Percentiles rank a stretch among this genome's conserved stretches.
Conservation (phyloP, 2,888 invertebrate genomes). For the Temnothorax ravouxi region DNA sequence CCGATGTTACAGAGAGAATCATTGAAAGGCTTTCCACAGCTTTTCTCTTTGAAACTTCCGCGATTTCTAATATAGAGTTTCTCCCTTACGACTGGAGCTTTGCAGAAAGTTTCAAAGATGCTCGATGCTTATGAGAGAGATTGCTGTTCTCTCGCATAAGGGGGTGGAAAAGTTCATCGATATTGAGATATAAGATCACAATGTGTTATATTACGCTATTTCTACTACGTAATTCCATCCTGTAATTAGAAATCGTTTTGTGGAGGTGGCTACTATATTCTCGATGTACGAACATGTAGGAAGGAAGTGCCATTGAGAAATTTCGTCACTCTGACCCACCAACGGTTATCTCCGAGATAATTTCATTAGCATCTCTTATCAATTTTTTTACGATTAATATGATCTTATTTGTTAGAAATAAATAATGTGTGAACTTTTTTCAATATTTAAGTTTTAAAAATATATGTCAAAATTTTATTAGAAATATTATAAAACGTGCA, state of each 20-base stretch:
- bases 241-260: slow-evolving; percentile 24
- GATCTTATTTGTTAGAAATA: neutral
- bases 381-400: neutral
- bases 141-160: neutral
- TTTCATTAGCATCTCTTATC: neutral
- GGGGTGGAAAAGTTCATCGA: slow-evolving; percentile 32
- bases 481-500: neutral
- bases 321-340: neutral
- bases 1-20: neutral
- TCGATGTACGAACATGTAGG: neutral
- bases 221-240: neutral
- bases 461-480: neutral
- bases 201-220: neutral
- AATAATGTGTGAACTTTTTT: neutral
- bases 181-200: slow-evolving; percentile 26
- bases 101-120: slow-evolving; percentile 25
- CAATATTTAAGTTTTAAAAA: neutral
- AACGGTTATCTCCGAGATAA: neutral
- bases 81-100: slow-evolving; percentile 19
- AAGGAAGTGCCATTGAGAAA: neutral
- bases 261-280: neutral
- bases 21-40: slow-evolving; percentile 22
- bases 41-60: slow-evolving; percentile 18
- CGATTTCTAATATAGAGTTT: slow-evolving; percentile 40
- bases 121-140: slow-evolving; percentile 21